A percentile compares a stretch with the other conserved stretches of the same genome.
Conservation (phyloP, 2,113 vertebrate species). For the Haplotaxodon microlepis region DNA sequence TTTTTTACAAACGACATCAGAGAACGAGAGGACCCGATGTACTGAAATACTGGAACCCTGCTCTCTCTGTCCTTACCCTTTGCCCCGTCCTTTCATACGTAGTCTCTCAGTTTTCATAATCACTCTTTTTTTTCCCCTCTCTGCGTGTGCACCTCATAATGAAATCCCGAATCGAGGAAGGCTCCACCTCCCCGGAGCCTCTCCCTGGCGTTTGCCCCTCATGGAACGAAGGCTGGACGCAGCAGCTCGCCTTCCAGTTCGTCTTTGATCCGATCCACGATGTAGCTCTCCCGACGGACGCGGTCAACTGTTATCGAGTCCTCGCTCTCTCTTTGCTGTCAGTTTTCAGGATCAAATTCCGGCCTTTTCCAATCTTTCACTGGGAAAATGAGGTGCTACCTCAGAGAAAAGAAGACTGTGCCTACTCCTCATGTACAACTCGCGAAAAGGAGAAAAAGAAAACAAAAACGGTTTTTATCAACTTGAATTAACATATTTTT, state of each 20-base stretch:
- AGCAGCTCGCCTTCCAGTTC: constrained; percentile 57
- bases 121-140: rapidly evolving
- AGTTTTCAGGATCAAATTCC: neutral
- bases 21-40: constrained; percentile 36
- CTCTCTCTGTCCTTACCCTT: neutral
- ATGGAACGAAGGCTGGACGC: constrained; percentile 17
- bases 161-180: neutral
- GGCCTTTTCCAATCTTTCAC: constrained; percentile 4
- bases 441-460: neutral
- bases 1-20: constrained; percentile 30
- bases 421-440: constrained; percentile 18
- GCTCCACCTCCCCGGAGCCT: neutral
- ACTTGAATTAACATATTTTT: constrained; percentile 78
- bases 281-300: constrained; percentile 26
- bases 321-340: neutral
- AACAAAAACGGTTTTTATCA: constrained; percentile 65
- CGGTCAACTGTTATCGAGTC: neutral
- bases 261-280: constrained; percentile 12
- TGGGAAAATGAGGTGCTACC: constrained; percentile 23
- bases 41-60: constrained; percentile 25
- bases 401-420: constrained; percentile 37
- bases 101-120: neutral
- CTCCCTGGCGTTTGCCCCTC: neutral
- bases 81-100: neutral
- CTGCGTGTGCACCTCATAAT: neutral